Evolutionary conservation across 2,113 vertebrate species (phyloP).

Genomic region (Cyphotilapia sp.): DNA sequence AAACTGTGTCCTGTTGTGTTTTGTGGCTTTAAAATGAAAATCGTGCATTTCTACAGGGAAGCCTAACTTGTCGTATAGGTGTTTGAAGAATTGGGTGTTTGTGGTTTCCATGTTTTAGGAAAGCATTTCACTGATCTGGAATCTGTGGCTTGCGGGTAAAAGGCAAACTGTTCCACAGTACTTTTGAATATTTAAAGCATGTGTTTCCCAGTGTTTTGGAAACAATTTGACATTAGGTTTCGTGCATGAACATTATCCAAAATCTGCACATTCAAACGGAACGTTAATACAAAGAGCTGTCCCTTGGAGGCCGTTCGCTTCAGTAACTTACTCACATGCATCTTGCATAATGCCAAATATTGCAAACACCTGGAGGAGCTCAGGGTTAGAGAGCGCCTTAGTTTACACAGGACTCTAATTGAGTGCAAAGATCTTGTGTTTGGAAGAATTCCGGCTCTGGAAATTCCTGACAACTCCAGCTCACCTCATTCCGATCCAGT

Average conservation of each 20-base stretch:
- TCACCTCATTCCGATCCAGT: not conserved
- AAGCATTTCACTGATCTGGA: conserved; percentile 34
- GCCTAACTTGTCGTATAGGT: not conserved
- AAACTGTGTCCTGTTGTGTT: not conserved
- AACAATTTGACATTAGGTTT: conserved; percentile 18
- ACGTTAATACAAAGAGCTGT: not conserved
- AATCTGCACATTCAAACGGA: conserved; percentile 9
- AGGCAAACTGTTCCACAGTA: conserved; percentile 44
- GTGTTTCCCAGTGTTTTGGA: conserved; percentile 52
- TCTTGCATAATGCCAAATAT: conserved; percentile 3
- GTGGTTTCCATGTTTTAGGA: conserved; percentile 23
- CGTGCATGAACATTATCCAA: conserved; percentile 13
- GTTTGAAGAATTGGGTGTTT: conserved; percentile 17
- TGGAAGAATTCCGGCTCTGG: conserved; percentile 11
- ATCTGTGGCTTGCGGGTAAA: conserved; percentile 16
- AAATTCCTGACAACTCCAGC: conserved; percentile 36
- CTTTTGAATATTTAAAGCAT: conserved; percentile 40
- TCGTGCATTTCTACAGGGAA: not conserved
- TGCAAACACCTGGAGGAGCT: conserved; percentile 31
- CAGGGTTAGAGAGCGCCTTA: not conserved
- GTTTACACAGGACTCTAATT: conserved; percentile 9
- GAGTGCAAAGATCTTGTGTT: conserved; percentile 24
- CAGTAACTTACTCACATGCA: not conserved
- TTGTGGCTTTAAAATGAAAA: not conserved
- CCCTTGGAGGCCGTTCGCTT: not conserved